Evolutionary conservation across 2,797 vertebrate species (phyloP), one percentile per base, ranked within the genome.

Genomic region (Danio albolineatus): DNA sequence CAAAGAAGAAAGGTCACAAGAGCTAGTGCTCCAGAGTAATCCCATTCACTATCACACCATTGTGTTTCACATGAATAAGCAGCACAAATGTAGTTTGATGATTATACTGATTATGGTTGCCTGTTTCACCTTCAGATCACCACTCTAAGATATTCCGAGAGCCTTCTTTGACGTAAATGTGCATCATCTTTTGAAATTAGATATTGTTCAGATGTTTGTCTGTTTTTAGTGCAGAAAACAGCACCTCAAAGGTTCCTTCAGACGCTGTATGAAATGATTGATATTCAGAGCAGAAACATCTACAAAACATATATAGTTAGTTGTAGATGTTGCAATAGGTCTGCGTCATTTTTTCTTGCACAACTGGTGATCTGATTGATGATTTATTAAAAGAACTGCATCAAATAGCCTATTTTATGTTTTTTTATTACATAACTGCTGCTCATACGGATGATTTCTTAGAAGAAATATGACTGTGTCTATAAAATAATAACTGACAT

Each of bases 91-190:
- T 44, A 28, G 17, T 66, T 66, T 21, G n/a, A 62, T 64, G 46
- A 53, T 49, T 57, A 57, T 14, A 5, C 16, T 43, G 38, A 48
- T 49, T 69, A 41, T 21, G 67, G 14, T 36, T 46, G 64, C 57
- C 53, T 39, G 1, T 70, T 36, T 77, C 9, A 59, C 44, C 36
- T 62, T 28, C n/a, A 12, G 13, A 76, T 53, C n/a, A 76, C 48
- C 14, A 38, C 5, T 9, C 9, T 8, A 19, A 70, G 6, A 53
- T 70, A 46, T 43, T 53, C 60, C 9, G 21, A 60, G 43, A 48
- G 8, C 46, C 6, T 48, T 57, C 41, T 48, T 49, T 38, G 61
- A 76, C 4, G 14, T 9, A 44, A 4, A 28, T 54, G 49, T 56
- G 43, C 76, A 70, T 5, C 10, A 19, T 16, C 65, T 21, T 21